Base-by-base conservation (phyloP, 2,888 invertebrate genomes). In the Hirtodrosophila cameraria region DNA sequence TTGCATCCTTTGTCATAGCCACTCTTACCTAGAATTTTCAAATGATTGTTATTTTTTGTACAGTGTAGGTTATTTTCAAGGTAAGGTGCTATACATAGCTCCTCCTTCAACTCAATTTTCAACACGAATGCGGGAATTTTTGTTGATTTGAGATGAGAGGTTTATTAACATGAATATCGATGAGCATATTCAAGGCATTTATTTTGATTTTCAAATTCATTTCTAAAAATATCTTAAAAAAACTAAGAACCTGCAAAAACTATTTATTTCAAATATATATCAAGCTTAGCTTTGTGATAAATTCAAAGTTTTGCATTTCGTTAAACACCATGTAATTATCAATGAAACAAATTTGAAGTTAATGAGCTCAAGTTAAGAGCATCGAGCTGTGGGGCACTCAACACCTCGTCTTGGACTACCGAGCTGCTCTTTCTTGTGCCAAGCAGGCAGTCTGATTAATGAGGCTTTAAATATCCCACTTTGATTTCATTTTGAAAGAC, bases 391-490 rank as follows among this genome's bases (percentile, higher is more conserved):
- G 57, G 58, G 41, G 15, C 60, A 54, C 55, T 76, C 53, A 57
- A 58, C 73, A 59, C 62, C 64, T 58, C 43, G 57, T 39, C 43
- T 16, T 18, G 15, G 11, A 20, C 11, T 3, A n/a, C 7, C 28
- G 54, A 38, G 35, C 46, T 49, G 38, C 16, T 42, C 38, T 52
- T 52, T 60, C 38, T 59, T 33, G 52, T 43, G 70, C 57, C 30
- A 57, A 63, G 82, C 54, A n/a, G 64, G 65, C 60, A 60, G 64
- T 57, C 86, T 86, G 88, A 88, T 89, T 88, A 88, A 88, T 89
- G 88, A 88, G 88, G 81, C 89, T 78, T 88, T 88, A 89, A 89
- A 88, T 88, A 89, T 84, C 77, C 84, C 86, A 89, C 88, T 88
- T 88, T 88, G 89, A 88, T 88, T 88, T 86, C 77, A 85, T 88